These are phyloP conservation scores for Hycleus cichorii DNA, from an alignment of 1,140 invertebrate genomes.

Conservation along the genomic window DNA sequence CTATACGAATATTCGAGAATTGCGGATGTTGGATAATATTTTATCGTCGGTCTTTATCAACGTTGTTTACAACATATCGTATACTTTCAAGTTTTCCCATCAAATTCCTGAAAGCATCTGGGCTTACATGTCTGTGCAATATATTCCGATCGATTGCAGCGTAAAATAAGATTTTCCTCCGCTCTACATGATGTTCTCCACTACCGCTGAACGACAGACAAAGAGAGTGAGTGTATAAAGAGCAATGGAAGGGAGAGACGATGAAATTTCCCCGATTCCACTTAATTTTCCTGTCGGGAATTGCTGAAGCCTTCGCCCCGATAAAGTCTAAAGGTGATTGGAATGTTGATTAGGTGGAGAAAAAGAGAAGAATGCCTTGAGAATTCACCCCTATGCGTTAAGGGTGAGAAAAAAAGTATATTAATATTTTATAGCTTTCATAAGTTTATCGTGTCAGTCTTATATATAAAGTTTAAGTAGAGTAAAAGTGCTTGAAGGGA, in stretches of 20 bases:
- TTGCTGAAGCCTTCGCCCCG: slow-evolving; percentile 23
- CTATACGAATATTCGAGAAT: too few relatives aligned
- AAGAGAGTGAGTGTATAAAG: background rate
- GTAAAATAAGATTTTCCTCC: slow-evolving; percentile 31
- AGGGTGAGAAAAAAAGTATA: slow-evolving; percentile 28
- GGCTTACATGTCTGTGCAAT: slow-evolving; percentile 18
- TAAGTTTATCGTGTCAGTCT: slow-evolving; percentile 34
- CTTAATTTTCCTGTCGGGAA: slow-evolving; percentile 38
- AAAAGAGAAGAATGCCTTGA: slow-evolving; percentile 20
- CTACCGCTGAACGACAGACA: too few relatives aligned
- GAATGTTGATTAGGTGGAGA: slow-evolving; percentile 37
- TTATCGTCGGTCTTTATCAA: background rate
- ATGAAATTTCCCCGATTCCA: slow-evolving; percentile 30
- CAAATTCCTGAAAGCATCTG: slow-evolving; percentile 17
- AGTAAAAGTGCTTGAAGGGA: slow-evolving; percentile 11
- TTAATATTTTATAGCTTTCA: slow-evolving; percentile 37
- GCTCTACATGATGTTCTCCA: slow-evolving; percentile 5
- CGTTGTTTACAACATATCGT: slow-evolving; percentile 8
- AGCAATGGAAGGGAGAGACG: background rate
- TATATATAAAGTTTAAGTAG: slow-evolving; percentile 23
- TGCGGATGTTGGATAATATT: too few relatives aligned
- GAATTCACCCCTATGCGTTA: slow-evolving; percentile 8
- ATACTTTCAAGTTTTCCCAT: slow-evolving; percentile 8
- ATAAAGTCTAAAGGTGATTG: slow-evolving; percentile 39
- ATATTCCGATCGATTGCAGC: slow-evolving; percentile 29